phyloP scores from a whole-genome alignment of 2,113 vertebrate species.

The Perognathus longimembris region DNA sequence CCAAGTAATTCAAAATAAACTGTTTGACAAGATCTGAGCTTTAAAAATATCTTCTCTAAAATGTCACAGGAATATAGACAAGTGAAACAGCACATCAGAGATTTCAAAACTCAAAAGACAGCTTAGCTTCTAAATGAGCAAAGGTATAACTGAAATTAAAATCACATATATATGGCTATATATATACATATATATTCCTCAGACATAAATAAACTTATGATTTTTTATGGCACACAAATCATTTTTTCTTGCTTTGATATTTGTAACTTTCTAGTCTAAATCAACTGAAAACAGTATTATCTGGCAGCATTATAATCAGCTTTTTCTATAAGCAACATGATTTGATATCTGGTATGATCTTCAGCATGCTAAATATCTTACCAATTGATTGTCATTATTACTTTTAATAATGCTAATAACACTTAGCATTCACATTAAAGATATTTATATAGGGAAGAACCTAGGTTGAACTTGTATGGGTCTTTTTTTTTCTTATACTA shows the following conservation, averaged over 20 bases:
- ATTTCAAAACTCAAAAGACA: constrained; percentile 62
- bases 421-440: constrained; percentile 12
- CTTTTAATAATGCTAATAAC: background rate
- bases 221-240: constrained; percentile 28
- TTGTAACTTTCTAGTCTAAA: constrained; percentile 10
- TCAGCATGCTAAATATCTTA: background rate
- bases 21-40: constrained; percentile 55
- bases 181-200: background rate
- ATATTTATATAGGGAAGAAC: background rate
- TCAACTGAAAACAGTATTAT: background rate
- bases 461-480: background rate
- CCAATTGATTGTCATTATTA: background rate
- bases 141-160: constrained; percentile 38
- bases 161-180: background rate
- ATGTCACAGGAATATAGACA: constrained; percentile 69
- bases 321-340: background rate
- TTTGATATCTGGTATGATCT: background rate
- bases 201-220: background rate
- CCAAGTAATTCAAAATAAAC: constrained; percentile 79
- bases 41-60: constrained; percentile 76
- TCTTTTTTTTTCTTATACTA: constrained; percentile 50
- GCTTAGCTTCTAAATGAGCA: constrained; percentile 61
- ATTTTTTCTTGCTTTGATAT: constrained; percentile 31
- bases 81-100: constrained; percentile 57
- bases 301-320: background rate